phyloP scores from a whole-genome alignment of 2,797 vertebrate species.

The Urosaurus nigricauda region DNA sequence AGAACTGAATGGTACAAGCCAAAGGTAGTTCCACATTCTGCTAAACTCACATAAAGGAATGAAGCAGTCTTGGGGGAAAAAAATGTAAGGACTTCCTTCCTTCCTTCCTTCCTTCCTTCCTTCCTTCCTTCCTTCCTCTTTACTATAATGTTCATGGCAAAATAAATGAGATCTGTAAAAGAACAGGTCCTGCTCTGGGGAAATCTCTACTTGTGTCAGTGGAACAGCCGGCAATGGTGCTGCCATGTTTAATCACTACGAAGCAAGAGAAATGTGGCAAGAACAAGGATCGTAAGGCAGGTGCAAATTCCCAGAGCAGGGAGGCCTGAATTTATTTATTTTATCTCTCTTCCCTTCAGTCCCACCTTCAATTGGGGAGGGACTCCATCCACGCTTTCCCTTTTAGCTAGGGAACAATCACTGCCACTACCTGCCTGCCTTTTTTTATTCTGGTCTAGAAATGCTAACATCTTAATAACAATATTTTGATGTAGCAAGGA shows the following conservation, averaged over 20 bases:
- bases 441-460: background rate
- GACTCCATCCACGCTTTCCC: conserved; percentile 39
- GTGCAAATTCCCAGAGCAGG: conserved; percentile 60
- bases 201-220: conserved; percentile 65
- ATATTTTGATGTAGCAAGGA: conserved; percentile 63
- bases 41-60: fast-evolving
- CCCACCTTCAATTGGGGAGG: too few species aligned
- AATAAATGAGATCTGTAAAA: background rate
- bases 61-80: background rate
- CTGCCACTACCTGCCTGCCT: conserved; percentile 43
- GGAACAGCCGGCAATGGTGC: conserved; percentile 59
- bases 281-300: conserved; percentile 51
- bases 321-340: conserved; percentile 62
- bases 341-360: background rate
- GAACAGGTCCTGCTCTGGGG: conserved; percentile 52
- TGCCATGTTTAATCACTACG: conserved; percentile 73
- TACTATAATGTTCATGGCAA: fast-evolving
- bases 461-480: conserved; percentile 48
- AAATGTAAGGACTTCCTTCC: background rate
- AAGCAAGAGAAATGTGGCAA: conserved; percentile 53
- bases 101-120: background rate
- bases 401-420: conserved; percentile 28
- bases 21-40: background rate
- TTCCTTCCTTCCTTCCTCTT: background rate
- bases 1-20: too few species aligned